Base-by-base conservation (phyloP, 92 coral and sea anemone genomes). In the Desmophyllum pertusum region DNA sequence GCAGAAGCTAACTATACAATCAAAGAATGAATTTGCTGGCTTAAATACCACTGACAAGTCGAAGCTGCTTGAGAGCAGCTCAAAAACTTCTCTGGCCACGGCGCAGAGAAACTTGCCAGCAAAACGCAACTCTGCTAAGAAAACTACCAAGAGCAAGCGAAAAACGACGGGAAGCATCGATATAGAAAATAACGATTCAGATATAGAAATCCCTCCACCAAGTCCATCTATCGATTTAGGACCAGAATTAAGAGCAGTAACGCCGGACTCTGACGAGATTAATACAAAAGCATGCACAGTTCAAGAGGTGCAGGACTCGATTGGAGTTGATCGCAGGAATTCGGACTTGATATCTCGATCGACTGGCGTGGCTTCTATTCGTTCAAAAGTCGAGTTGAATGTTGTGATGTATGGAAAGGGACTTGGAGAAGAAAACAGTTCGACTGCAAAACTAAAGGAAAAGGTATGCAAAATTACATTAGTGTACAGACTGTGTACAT, bases 361-460 rank as follows among this genome's bases (percentile, higher is more conserved):
- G 10, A 66, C 87, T 80, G 92, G 73, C 19, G 90, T 89, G 63
- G 93, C 93, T 5, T 94, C 98, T 63, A 94, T 94, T 35, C 92
- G 94, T 39, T 71, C 98, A 63, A 89, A 87, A 64, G 93, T 92
- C 64, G 96, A 96, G 17, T 92, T 96, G 53, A 92, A 84, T 84
- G 98, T 96, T 86, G 96, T 96, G 21, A 96, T 96, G 98, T 95
- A 96, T 76, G 98, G 98, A 33, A 92, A 57, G 77, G 92, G 95
- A 68, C 61, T 94, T 43, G 91, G 76, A 23, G 95, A 94, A 31
- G 91, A 81, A 45, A 81, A 70, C 10, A 61, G 35, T 36, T 61
- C 91, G 18, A 51, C 40, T n/a, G 90, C 73, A 18, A 79, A 80
- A 42, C 72, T 81, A 38, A 84, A 73, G 4, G 83, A 46, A 46